Evolutionary conservation across 2,797 vertebrate species (phyloP).

Genomic region (Rhinophrynus dorsalis): DNA sequence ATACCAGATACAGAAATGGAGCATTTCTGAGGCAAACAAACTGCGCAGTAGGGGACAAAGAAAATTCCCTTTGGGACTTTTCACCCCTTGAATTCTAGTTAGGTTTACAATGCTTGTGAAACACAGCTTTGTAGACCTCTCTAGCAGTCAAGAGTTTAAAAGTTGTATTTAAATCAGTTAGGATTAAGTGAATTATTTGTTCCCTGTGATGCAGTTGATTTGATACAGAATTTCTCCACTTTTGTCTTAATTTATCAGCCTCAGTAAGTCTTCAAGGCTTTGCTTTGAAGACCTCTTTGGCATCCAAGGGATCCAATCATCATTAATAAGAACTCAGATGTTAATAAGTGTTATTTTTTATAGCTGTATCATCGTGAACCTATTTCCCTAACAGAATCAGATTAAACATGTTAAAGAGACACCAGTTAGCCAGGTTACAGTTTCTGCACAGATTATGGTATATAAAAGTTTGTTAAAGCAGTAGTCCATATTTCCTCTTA

Average conservation of each 20-base stretch:
- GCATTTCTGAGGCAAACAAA: too few relatives aligned
- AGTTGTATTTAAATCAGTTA: too few relatives aligned
- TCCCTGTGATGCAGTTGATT: too few relatives aligned
- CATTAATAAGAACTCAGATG: constrained; percentile 10
- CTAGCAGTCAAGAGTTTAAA: not conserved
- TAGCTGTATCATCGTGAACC: constrained; percentile 23
- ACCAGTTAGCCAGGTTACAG: constrained; percentile 5
- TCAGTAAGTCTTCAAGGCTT: too few relatives aligned
- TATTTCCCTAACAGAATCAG: constrained; percentile 21
- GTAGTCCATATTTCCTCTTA: constrained; percentile 4
- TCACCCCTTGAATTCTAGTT: not conserved
- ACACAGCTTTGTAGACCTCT: not conserved
- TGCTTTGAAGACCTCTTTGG: not conserved
- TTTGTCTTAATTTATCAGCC: too few relatives aligned
- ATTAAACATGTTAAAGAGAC: constrained; percentile 13
- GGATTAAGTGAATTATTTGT: too few relatives aligned
- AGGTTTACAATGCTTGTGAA: not conserved
- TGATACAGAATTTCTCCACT: too few relatives aligned
- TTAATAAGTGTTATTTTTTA: constrained; percentile 25
- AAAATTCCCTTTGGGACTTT: too few relatives aligned
- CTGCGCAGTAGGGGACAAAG: too few relatives aligned
- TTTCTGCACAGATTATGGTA: constrained; percentile 26
- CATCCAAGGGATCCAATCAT: not conserved
- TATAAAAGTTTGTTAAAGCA: constrained; percentile 28
- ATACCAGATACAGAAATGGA: too few relatives aligned